These are phyloP conservation scores for Laterallus jamaicensis DNA, from an alignment of 2,113 vertebrate genomes.

Conservation along the genomic window DNA sequence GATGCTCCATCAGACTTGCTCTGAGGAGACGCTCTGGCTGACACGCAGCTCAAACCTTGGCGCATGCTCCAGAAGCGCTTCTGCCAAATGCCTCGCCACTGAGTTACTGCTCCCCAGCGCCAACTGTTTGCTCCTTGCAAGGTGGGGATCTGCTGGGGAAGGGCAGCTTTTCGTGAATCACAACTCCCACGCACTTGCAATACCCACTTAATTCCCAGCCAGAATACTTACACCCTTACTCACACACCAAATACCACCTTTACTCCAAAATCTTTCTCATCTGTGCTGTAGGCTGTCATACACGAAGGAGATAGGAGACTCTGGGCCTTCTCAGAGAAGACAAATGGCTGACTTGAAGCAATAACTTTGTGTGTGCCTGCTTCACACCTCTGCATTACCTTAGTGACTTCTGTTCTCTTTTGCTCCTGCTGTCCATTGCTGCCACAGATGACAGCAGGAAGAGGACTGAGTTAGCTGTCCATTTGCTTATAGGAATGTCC, in stretches of 20 bases:
- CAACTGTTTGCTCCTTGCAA: neutral
- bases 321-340: neutral
- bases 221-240: slow-evolving; percentile 19
- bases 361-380: neutral
- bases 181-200: neutral
- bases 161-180: slow-evolving; percentile 4
- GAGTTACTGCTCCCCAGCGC: neutral
- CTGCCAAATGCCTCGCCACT: slow-evolving; percentile 9
- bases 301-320: neutral
- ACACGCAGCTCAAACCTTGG: neutral
- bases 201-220: neutral
- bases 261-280: neutral
- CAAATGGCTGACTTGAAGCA: neutral
- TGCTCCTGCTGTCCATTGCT: neutral
- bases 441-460: neutral
- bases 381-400: neutral
- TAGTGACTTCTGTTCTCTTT: neutral
- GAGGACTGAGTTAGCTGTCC: neutral
- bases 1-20: slow-evolving; percentile 2
- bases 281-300: neutral
- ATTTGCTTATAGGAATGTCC: neutral
- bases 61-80: neutral
- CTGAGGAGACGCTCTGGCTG: slow-evolving; percentile 2
- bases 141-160: neutral
- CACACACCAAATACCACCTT: slow-evolving; percentile 11